phyloP scores from a whole-genome alignment of 2,797 vertebrate species.

The Sternotherus odoratus region DNA sequence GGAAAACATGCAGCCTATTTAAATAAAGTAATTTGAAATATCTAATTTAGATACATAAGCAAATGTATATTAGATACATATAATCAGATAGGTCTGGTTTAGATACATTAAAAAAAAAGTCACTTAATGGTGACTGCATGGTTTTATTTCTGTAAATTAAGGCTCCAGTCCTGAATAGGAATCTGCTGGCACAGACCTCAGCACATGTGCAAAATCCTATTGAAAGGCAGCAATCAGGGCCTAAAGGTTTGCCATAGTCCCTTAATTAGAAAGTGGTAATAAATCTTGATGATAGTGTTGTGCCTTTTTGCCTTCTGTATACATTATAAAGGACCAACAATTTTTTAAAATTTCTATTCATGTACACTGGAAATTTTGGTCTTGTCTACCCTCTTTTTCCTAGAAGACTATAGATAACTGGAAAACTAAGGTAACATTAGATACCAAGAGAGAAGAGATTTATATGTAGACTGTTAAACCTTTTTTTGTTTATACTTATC shows the following conservation, averaged over 20 bases:
- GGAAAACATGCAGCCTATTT: slow-evolving; percentile 21
- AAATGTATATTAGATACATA: slow-evolving; percentile 13
- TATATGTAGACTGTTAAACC: not conserved
- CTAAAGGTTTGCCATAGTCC: slow-evolving; percentile 12
- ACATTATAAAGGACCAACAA: not conserved
- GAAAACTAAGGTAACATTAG: not conserved
- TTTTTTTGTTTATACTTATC: not conserved
- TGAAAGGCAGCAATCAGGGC: not conserved
- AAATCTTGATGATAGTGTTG: not conserved
- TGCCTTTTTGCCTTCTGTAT: not conserved
- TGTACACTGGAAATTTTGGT: not conserved
- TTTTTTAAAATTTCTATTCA: not conserved
- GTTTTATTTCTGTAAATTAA: slow-evolving; percentile 9
- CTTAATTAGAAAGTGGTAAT: not conserved
- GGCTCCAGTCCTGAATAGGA: not conserved
- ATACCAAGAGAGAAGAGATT: not conserved
- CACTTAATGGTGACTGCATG: slow-evolving; percentile 26
- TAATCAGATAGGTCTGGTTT: slow-evolving; percentile 16
- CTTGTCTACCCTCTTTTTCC: not conserved
- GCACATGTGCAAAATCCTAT: not conserved
- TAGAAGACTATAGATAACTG: not conserved
- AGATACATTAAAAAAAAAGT: slow-evolving; percentile 52
- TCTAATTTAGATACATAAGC: slow-evolving; percentile 51
- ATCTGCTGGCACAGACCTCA: not conserved
- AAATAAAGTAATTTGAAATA: slow-evolving; percentile 43